phyloP scores from a whole-genome alignment of 2,888 invertebrate species.

The Drosophila setosimentum region DNA sequence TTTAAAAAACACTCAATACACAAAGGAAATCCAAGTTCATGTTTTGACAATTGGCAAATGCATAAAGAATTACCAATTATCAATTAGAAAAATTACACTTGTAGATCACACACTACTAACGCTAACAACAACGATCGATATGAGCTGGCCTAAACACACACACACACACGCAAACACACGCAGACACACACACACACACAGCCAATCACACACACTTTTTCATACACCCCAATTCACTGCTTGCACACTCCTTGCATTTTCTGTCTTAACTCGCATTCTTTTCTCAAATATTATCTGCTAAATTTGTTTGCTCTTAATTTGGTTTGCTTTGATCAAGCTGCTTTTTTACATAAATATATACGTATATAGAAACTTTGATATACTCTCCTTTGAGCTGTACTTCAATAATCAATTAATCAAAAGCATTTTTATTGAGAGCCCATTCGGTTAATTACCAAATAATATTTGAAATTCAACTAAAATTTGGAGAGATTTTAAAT shows the following conservation, averaged over 20 bases:
- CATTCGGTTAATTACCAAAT: not conserved
- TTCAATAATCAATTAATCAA: not conserved
- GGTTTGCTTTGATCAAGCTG: not conserved
- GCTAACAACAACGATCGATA: slow-evolving; percentile 76
- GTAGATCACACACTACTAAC: slow-evolving; percentile 42
- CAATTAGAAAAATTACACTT: slow-evolving; percentile 14
- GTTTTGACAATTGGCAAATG: not conserved
- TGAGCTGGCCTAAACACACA: slow-evolving; percentile 48
- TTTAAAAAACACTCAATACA: slow-evolving; percentile 66
- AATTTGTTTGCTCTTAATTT: not conserved
- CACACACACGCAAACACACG: not conserved
- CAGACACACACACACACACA: not conserved
- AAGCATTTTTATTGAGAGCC: not conserved
- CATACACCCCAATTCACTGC: not conserved
- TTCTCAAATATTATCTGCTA: not conserved
- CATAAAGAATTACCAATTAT: slow-evolving; percentile 15
- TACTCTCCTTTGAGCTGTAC: not conserved
- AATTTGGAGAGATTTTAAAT: not conserved
- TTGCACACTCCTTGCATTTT: not conserved
- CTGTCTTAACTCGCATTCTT: not conserved
- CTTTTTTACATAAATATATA: not conserved
- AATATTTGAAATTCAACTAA: not conserved
- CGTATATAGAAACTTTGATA: not conserved
- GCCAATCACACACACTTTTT: not conserved
- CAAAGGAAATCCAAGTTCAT: slow-evolving; percentile 4